phyloP scores from a whole-genome alignment of 2,888 invertebrate genomes.

The Parapristionchus giblindavisi region DNA sequence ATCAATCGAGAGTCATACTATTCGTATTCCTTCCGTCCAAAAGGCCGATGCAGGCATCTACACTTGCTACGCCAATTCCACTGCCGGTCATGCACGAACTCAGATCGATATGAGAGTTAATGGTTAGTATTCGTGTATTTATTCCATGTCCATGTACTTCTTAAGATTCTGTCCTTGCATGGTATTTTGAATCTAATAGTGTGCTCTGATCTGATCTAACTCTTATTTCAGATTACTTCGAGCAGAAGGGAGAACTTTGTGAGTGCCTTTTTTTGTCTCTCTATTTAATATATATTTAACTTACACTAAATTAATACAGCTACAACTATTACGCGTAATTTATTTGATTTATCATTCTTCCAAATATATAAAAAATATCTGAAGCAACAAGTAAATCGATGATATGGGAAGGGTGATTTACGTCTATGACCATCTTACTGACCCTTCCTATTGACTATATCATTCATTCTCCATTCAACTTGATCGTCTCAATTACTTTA shows the following conservation, averaged over 20 bases:
- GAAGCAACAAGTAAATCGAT: too few relatives aligned
- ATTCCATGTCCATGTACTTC: not conserved
- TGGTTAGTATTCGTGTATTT: conserved; percentile 41
- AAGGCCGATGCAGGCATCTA: conserved; percentile 48
- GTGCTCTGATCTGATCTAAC: not conserved
- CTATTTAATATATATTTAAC: not conserved
- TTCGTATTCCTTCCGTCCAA: conserved; percentile 9
- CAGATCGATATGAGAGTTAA: conserved; percentile 49
- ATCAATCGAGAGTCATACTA: conserved; percentile 15
- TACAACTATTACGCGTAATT: too few relatives aligned
- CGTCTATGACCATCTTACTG: too few relatives aligned
- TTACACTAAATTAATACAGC: too few relatives aligned
- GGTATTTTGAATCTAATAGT: too few relatives aligned
- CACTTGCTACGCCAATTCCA: conserved; percentile 46
- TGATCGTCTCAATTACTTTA: too few relatives aligned
- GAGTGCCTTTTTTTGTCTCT: conserved; percentile 1
- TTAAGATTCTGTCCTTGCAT: too few relatives aligned
- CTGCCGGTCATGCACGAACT: conserved; percentile 44
- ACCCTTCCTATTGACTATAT: too few relatives aligned
- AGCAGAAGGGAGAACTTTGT: not conserved
- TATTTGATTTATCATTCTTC: too few relatives aligned
- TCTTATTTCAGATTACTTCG: conserved; percentile 14
- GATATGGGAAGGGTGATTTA: too few relatives aligned
- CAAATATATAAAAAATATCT: too few relatives aligned
- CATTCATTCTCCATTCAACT: too few relatives aligned